Conservation (phyloP, 2,797 vertebrate species). For the Xiphophorus birchmanni region DNA sequence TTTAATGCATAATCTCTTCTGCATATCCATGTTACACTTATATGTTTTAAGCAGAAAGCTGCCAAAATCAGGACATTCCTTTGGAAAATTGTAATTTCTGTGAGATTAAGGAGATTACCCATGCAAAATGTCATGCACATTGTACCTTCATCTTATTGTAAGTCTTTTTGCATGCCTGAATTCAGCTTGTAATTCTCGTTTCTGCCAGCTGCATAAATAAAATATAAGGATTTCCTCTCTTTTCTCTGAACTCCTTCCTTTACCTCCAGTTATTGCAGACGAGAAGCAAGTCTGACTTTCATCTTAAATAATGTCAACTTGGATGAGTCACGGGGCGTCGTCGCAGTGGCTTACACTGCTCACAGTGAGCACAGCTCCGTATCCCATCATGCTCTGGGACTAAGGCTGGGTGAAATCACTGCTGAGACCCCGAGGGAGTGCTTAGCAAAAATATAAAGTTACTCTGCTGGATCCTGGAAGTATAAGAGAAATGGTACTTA, state of each 20-base stretch:
- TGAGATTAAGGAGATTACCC: constrained; percentile 4
- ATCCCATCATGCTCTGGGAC: constrained; percentile 57
- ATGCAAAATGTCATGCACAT: constrained; percentile 11
- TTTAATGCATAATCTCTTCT: not conserved
- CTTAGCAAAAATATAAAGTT: constrained; percentile 22
- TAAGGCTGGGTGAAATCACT: constrained; percentile 62
- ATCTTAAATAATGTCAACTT: constrained; percentile 63
- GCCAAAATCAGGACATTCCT: not conserved
- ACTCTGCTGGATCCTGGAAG: constrained; percentile 18
- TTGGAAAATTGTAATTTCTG: not conserved
- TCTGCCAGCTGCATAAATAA: constrained; percentile 37
- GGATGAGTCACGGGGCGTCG: constrained; percentile 64
- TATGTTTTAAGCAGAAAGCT: not conserved
- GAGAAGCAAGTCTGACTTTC: constrained; percentile 63
- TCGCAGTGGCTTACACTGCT: constrained; percentile 48
- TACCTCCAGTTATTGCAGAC: constrained; percentile 39
- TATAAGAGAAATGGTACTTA: not conserved
- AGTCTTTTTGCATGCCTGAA: constrained; percentile 7
- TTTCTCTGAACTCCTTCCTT: constrained; percentile 34
- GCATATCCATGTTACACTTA: not conserved
- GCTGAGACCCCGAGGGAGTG: constrained; percentile 22
- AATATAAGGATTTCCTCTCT: constrained; percentile 27
- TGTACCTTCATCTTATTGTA: constrained; percentile 16
- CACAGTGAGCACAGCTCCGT: constrained; percentile 26
- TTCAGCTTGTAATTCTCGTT: constrained; percentile 30